Percentiles rank a stretch among this genome's conserved stretches.
phyloP scores from a whole-genome alignment of 2,797 vertebrate species.

The Syncerus caffer region DNA sequence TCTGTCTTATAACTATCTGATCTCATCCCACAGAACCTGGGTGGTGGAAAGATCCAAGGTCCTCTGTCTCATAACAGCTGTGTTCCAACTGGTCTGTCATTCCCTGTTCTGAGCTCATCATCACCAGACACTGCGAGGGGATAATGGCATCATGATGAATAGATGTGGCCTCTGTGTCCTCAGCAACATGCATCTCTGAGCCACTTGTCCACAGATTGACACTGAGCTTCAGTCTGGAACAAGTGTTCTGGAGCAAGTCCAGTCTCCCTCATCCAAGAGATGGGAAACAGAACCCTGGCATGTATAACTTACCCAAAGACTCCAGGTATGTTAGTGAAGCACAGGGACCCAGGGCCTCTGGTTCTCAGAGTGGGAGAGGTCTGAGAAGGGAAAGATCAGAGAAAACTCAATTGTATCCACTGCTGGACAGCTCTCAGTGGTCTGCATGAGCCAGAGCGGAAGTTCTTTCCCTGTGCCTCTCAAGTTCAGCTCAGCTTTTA shows the following conservation, averaged over 20 bases:
- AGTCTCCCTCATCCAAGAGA: background rate
- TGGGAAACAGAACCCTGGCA: background rate
- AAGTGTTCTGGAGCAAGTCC: too few relatives aligned
- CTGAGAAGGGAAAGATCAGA: background rate
- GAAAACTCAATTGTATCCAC: accelerated
- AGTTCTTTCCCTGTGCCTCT: background rate
- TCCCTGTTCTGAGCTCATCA: background rate
- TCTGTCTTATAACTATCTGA: background rate
- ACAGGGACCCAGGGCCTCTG: background rate
- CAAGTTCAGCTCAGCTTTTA: background rate
- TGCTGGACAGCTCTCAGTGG: background rate
- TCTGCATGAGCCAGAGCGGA: background rate
- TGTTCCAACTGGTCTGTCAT: background rate
- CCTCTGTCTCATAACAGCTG: background rate
- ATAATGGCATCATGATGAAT: background rate
- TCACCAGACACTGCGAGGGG: background rate
- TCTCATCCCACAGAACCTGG: background rate
- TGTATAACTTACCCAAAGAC: background rate
- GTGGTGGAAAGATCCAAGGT: too few relatives aligned
- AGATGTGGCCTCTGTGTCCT: background rate
- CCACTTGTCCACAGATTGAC: background rate
- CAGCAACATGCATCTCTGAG: background rate
- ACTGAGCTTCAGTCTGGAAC: too few relatives aligned
- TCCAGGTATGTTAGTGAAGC: background rate
- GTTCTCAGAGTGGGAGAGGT: background rate